Evolutionary conservation across 2,888 invertebrate genomes (phyloP), one percentile per base, ranked within the genome.

Genomic region (Caenorhabditis sp.): DNA sequence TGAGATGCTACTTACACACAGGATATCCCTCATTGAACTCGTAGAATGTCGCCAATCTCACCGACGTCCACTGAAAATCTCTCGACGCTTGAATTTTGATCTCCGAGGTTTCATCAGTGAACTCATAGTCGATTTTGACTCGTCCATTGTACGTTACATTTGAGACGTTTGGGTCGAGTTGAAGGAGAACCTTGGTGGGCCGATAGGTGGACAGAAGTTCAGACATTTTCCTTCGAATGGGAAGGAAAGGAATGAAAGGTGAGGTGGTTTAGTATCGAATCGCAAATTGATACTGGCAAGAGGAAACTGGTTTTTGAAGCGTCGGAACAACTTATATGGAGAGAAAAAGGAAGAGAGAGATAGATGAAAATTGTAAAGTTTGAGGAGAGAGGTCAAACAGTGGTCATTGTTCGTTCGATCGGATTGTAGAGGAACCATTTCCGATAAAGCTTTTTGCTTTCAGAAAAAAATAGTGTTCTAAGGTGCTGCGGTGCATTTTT

Each of bases 1-100:
- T n/a, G n/a, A n/a, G n/a, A n/a, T n/a, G n/a, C n/a, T 5, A 76
- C 75, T 76, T 41, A 76, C 76, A 76, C n/a, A 76, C 76, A 6
- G 76, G 76, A 59, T 59, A 76, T 4, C 68, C 68, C 19, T 68
- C 76, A 38, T 76, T 76, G 59, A 76, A 68, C 8, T 76, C 68
- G 31, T 76, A 76, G 22, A 76, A 76, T 1, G 66, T 66, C 8
- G 76, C 76, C 22, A 68, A 16, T 68, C 76, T 28, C 8, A 76
- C 68, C 10, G 68, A 76, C 14, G 76, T 76, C 47, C 44, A 76
- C 35, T 80, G 80, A 41, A 80, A 73, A 35, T 72, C 64, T n/a
- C 56, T 44, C 0, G 72, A 72, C 10, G 80, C 66, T 49, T 80
- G 72, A 28, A 80, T 66, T 31, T 80, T 54, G 58, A 72, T 58